Conservation (phyloP, 2,797 vertebrate genomes). For the Hipposideros larvatus region DNA sequence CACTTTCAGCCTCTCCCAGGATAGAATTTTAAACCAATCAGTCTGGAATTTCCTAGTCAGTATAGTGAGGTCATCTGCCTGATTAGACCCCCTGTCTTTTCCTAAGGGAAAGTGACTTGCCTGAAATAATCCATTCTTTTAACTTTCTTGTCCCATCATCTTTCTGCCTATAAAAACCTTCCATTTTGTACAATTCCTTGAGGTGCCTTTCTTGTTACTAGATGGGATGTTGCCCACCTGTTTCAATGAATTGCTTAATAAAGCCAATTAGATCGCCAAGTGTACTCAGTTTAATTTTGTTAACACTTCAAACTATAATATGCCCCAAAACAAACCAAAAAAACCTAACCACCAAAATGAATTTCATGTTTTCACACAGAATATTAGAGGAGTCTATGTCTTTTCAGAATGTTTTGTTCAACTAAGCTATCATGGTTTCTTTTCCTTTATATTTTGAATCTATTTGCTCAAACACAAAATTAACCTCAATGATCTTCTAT, state of each 20-base stretch:
- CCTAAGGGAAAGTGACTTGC: not conserved
- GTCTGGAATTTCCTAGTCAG: not conserved
- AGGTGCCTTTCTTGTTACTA: not conserved
- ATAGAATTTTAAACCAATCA: not conserved
- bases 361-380: not conserved
- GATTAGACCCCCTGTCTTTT: not conserved
- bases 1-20: not conserved
- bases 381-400: not conserved
- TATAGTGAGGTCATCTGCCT: not conserved
- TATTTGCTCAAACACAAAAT: slow-evolving; percentile 56
- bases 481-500: slow-evolving; percentile 46
- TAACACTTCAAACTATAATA: not conserved
- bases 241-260: not conserved
- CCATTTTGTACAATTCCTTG: not conserved
- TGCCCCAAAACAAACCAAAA: not conserved
- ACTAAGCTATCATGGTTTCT: not conserved
- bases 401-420: slow-evolving; percentile 23
- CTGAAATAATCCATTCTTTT: not conserved
- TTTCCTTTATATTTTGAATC: slow-evolving; percentile 4
- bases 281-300: not conserved
- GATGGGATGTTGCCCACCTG: too few species aligned
- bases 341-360: not conserved
- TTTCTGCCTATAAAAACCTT: not conserved
- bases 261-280: not conserved
- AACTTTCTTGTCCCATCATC: not conserved